Base-by-base conservation (phyloP, 2,888 invertebrate genomes). In the Mantis religiosa region DNA sequence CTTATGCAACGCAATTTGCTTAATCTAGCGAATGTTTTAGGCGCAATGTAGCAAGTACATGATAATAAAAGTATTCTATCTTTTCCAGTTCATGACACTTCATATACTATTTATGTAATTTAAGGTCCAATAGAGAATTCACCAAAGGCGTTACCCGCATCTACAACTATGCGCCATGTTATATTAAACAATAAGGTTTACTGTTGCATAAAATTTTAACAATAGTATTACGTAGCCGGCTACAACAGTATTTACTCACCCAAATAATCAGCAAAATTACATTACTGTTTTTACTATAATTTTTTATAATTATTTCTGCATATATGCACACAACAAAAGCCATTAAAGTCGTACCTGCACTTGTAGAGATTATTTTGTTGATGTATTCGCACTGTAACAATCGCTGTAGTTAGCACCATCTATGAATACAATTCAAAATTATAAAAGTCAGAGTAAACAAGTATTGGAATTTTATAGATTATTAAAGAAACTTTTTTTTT, bases 321-420 rank as follows among this genome's bases (percentile, higher is more conserved):
- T 34, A 88, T 71, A 88, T 83, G n/a, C 30, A 34, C 47, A 54
- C 30, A 71, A 88, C 84, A 71, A 25, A 27, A 84, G 47, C 25
- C 28, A 83, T 83, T 84, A 81, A 15, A 85, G 28, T 82, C 84
- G 27, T 88, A 85, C 84, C 81, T 88, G 41, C 82, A 82, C 27
- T 28, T 83, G 89, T 82, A n/a, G 83, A 89, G 87, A 89, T 84
- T 89, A 89, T 89, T 41, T 89, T 89, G 89, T 89, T 89, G 89
- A 87, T 87, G 89, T 87, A 89, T 87, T 88, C 88, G 84, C 88
- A 85, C 87, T 89, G 89, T 89, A 89, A 89, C 89, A 89, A 89
- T 89, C 89, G 82, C 89, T 81, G 88, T 30, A 34, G 34, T 28
- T 27, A 84, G 87, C 88, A 83, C 89, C 82, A 86, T 89, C 89